Evolutionary conservation across 2,888 invertebrate species (phyloP), one percentile per base, ranked within the genome.

Genomic region (Patella depressa): DNA sequence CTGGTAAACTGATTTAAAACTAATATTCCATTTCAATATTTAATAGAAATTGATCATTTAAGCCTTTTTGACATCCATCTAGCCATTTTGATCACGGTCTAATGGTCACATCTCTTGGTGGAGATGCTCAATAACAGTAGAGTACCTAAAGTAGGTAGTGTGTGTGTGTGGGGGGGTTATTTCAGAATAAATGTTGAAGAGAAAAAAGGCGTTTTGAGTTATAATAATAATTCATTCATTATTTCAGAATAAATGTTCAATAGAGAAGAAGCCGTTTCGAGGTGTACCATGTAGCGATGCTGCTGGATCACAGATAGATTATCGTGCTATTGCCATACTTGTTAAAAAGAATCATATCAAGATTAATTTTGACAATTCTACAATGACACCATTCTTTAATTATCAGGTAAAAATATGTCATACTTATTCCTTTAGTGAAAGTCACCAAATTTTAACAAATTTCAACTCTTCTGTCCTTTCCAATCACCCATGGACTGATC

Each of bases 221-320:
- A 24, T 24, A 24, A 24, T 24, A 24, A 24, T 24, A 24, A 24
- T 45, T 12, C 14, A 15, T 45, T 59, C 9, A n/a, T 17, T 54
- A n/a, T 53, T 77, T 72, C 75, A 34, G 53, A 88, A 87, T 54
- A 81, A 77, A 15, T 89, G 92, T 81, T 77, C 73, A 57, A 89
- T 92, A 55, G 82, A 86, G 65, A 76, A 88, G 57, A 89, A 90
- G 4, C 91, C 91, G 24, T 92, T 91, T 81, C 85, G 91, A 53
- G 91, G 91, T 12, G 90, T 88, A 2, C 86, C 89, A 75, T 92
- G 92, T 82, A 91, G 91, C 79, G 92, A 92, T 83, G 91, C 92
- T 1, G 91, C 90, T 2, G 92, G 92, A 0, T 79, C 53, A 24
- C 81, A 88, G 78, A 78, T 81, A 12, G 80, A 85, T 75, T 87